Evolutionary conservation across 2,888 invertebrate species (phyloP), one percentile per base, ranked within the genome.

Genomic region (Andrena bucephala): DNA sequence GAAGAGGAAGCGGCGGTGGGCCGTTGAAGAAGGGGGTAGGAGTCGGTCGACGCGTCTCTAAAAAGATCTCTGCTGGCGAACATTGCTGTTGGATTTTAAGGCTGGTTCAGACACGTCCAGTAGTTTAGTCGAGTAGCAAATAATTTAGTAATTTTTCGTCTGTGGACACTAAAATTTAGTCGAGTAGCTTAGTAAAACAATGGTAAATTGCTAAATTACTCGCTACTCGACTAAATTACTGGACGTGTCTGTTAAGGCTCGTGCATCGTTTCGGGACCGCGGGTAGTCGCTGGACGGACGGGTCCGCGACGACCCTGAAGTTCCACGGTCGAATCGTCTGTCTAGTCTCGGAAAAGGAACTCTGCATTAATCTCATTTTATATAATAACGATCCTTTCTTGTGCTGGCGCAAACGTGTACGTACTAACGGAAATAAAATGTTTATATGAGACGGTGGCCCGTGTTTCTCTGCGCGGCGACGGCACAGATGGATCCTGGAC

Each of bases 401-500:
- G 91, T 91, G 92, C 92, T 91, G 91, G 92, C 92, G 90, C 92
- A 91, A 92, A 91, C 91, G 88, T 92, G 89, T 91, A 91, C 87
- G 91, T 91, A 87, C 91, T 91, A 91, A 91, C 90, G 87, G 57
- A 87, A 89, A 91, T 91, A 91, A 90, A 83, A 89, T 84, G 86
- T 91, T 91, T 90, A 85, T 89, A 89, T 73, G 81, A 84, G 70
- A 73, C 65, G 52, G 13, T 10, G 10, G 42, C 10, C 16, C 27
- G 62, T 54, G 29, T 75, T 69, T 75, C 73, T 27, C 20, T 72
- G 33, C 8, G 54, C 7, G 24, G 24, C 20, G n/a, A 20, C 52
- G n/a, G 6, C 20, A 8, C 20, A 20, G 20, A 54, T 7, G 52
- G 20, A 8, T 20, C 0, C 20, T 54, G n/a, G 20, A 54, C 52